Evolutionary conservation across 1,140 invertebrate species (phyloP), one percentile per base, ranked within the genome.

Genomic region (Schlechtendalia chinensis): DNA sequence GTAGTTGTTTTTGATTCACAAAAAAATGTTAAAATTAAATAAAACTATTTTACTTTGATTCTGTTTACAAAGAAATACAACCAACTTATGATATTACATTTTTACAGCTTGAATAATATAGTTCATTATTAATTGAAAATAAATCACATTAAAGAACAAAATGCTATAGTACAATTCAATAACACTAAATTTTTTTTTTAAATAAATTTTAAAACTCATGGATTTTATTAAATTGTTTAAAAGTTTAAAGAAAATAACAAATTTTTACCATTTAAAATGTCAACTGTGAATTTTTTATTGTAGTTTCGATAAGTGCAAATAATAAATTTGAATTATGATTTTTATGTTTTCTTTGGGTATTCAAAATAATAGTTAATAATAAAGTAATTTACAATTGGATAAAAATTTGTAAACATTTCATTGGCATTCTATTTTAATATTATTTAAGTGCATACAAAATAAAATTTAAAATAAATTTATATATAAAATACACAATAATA

Each of bases 81-180:
- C 32, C 22, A 47, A 6, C 5, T 11, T 27, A n/a, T 67, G 19
- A 45, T 67, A 22, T 24, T 39, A 65, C n/a, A 45, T 45, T 67
- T 39, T 69, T 47, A 69, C 17, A 69, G n/a, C n/a, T 53, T 32
- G 32, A 71, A 71, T n/a, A n/a, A n/a, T 69, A 16, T 29, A 17
- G 27, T 72, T 72, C 12, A 53, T 12, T 72, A 54, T n/a, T 6
- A 53, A 29, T 11, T 50, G 45, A 1, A 50, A 72, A 16, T 53
- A 54, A 50, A 53, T 54, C 54, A 72, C 29, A 6, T 29, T 29
- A 29, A 54, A 72, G 24, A 39, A 53, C 12, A 47, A 72, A 53
- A 72, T 72, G 29, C 24, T 72, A 53, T 53, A 72, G 27, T 50
- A 54, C 24, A 17, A 39, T 50, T 50, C 47, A 12, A 50, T 50